phyloP scores from a whole-genome alignment of 2,113 vertebrate genomes.

The Bufo bufo region DNA sequence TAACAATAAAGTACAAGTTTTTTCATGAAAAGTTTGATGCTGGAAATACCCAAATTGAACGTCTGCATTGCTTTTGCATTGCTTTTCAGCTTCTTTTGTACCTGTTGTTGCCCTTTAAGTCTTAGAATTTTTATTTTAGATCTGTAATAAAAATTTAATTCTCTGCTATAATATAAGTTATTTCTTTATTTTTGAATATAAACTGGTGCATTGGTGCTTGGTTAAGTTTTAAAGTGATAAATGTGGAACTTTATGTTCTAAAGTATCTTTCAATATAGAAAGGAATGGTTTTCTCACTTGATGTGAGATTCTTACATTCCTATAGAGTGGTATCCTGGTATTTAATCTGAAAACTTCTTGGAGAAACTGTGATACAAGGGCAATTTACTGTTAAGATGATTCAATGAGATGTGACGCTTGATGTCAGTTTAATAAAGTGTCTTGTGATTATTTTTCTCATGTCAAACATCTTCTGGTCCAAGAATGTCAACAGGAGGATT shows the following conservation, averaged over 20 bases:
- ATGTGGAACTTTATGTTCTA: background rate
- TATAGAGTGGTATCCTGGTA: background rate
- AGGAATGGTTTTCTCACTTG: background rate
- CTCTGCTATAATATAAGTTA: background rate
- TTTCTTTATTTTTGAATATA: constrained; percentile 17
- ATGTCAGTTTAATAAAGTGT: constrained; percentile 54
- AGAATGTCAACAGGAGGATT: constrained; percentile 38
- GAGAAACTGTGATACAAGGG: constrained; percentile 9
- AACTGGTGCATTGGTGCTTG: background rate
- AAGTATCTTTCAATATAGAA: constrained; percentile 1
- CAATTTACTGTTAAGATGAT: constrained; percentile 47
- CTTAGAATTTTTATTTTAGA: background rate
- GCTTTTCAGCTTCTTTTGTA: background rate
- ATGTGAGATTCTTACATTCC: constrained; percentile 10
- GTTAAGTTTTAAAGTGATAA: constrained; percentile 12
- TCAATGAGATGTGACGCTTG: constrained; percentile 37
- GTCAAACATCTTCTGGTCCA: constrained; percentile 43
- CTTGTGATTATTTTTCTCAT: constrained; percentile 54
- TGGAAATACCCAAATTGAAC: too few relatives aligned
- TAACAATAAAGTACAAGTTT: too few relatives aligned
- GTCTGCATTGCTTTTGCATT: background rate
- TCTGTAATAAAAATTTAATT: background rate
- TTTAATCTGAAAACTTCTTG: constrained; percentile 22
- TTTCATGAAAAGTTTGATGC: too few relatives aligned
- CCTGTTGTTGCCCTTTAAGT: background rate